Evolutionary conservation across 2,888 invertebrate species (phyloP), one percentile per base, ranked within the genome.

Genomic region (Cecidostiba fungosa): DNA sequence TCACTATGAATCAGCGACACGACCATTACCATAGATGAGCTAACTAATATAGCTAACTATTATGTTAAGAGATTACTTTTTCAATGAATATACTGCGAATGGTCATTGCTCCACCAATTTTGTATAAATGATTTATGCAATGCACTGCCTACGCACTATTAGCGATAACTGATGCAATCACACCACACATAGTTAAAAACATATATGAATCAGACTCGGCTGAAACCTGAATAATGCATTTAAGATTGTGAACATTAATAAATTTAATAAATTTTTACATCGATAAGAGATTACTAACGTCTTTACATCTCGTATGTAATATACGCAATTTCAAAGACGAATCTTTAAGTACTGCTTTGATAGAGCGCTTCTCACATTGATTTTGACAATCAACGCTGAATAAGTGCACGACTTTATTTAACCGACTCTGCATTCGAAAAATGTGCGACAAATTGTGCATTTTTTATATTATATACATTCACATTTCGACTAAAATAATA

Each of bases 351-450:
- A 36, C 39, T 47, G 5, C 5, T 82, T 32, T 77, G 12, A 43
- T 4, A n/a, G 47, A 70, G 36, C 39, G 16, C 73, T 84, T 69
- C 3, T 72, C 69, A 10, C 50, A 39, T 80, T 76, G 84, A 74
- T 84, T 74, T 76, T 79, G 43, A 84, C 50, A 70, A 76, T 80
- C 76, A 76, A 69, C 26, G 76, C 0, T 54, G 76, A 76, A n/a
- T 12, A 80, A 69, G 74, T 29, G 74, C 12, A 62, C 54, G 1
- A 50, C 16, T 47, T 5, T 26, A 54, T 76, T 82, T 50, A 59
- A 82, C 73, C 72, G 79, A 84, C 23, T 69, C 79, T 79, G 76
- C 43, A 79, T 84, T 74, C 26, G 8, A 78, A 47, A 73, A 59
- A 77, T 77, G 74, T 62, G 59, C 70, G 54, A 69, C 12, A 19